phyloP scores from a whole-genome alignment of 2,888 invertebrate species.

The Therioaphis trifolii region DNA sequence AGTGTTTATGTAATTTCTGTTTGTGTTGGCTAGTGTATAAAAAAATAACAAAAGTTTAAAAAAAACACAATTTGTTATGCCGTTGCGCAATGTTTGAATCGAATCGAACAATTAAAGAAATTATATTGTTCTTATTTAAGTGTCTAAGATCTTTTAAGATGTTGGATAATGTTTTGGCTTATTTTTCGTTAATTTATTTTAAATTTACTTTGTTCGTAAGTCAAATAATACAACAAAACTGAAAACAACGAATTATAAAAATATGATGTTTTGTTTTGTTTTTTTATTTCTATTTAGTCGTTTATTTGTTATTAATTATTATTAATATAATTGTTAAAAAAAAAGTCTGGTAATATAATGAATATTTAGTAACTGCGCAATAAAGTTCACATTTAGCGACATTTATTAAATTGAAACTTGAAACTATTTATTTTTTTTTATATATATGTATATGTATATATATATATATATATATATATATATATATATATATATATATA shows the following conservation, averaged over 20 bases:
- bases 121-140: slow-evolving; percentile 38
- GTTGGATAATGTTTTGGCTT: slow-evolving; percentile 57
- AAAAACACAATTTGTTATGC: slow-evolving; percentile 29
- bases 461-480: slow-evolving; percentile 19
- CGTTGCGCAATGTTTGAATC: slow-evolving; percentile 28
- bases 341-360: slow-evolving; percentile 56
- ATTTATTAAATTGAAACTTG: slow-evolving; percentile 54
- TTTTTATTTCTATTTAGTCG: slow-evolving; percentile 52
- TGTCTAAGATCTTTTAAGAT: slow-evolving; percentile 37
- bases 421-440: slow-evolving; percentile 12
- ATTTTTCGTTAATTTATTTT: slow-evolving; percentile 56
- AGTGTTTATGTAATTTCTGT: slow-evolving; percentile 58
- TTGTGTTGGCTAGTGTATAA: slow-evolving; percentile 60
- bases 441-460: background rate
- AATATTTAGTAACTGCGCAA: slow-evolving; percentile 48
- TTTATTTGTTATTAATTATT: slow-evolving; percentile 59
- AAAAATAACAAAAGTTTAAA: slow-evolving; percentile 42
- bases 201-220: slow-evolving; percentile 50
- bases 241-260: slow-evolving; percentile 59
- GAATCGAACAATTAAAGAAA: slow-evolving; percentile 31
- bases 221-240: slow-evolving; percentile 58
- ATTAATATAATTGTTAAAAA: slow-evolving; percentile 53
- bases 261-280: slow-evolving; percentile 35
- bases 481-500: slow-evolving; percentile 19
- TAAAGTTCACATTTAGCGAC: slow-evolving; percentile 50